A percentile compares a stretch with the other conserved stretches of the same genome.
Evolutionary conservation across 2,888 invertebrate species (phyloP).

Genomic region (Urechis unicinctus): DNA sequence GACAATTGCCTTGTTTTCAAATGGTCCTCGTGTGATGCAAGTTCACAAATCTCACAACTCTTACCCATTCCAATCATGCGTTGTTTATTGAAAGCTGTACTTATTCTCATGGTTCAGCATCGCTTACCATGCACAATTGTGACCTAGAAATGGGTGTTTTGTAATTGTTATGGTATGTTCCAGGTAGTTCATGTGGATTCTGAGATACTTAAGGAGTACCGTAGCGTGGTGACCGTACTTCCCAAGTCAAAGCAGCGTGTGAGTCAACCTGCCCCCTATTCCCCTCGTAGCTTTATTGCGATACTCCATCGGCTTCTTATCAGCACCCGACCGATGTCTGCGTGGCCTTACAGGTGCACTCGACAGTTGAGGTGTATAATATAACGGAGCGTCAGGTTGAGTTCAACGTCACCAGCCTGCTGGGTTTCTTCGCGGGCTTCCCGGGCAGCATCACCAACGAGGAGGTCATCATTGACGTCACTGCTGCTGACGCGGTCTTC

Average conservation of each 20-base stretch:
- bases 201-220: constrained; percentile 14
- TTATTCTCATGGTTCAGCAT: too few relatives aligned
- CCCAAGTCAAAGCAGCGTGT: constrained; percentile 12
- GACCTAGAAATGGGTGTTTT: too few relatives aligned
- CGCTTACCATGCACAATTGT: too few relatives aligned
- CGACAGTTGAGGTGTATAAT: constrained; percentile 18
- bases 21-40: too few relatives aligned
- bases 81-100: neutral
- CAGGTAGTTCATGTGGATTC: constrained; percentile 12
- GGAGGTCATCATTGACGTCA: constrained; percentile 10
- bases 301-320: too few relatives aligned
- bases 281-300: neutral
- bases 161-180: too few relatives aligned
- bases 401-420: constrained; percentile 10
- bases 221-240: constrained; percentile 13
- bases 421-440: constrained; percentile 8
- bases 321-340: too few relatives aligned
- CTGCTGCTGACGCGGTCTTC: constrained; percentile 16
- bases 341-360: neutral
- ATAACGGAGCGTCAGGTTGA: constrained; percentile 7
- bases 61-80: neutral
- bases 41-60: too few relatives aligned
- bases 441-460: neutral
- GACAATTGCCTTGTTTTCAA: too few relatives aligned
- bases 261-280: neutral